phyloP scores from a whole-genome alignment of 2,888 invertebrate genomes.

The Caenorhabditis imperialis region DNA sequence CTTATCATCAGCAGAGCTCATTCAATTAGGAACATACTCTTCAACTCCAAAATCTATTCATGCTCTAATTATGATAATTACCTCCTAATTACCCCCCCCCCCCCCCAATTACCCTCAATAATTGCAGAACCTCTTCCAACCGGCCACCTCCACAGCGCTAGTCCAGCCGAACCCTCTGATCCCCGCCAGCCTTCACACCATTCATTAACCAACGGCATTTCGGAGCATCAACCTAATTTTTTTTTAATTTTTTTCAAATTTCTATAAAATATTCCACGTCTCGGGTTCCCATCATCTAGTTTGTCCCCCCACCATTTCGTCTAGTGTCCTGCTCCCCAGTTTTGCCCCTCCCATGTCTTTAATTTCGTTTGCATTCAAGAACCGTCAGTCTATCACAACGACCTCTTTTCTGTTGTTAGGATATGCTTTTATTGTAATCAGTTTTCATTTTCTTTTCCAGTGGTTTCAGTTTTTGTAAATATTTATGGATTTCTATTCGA shows the following conservation, averaged over 20 bases:
- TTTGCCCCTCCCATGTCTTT: background rate
- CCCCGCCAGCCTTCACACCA: constrained; percentile 54
- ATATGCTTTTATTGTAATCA: constrained; percentile 30
- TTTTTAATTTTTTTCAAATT: constrained; percentile 20
- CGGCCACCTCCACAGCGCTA: constrained; percentile 32
- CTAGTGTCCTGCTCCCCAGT: constrained; percentile 8
- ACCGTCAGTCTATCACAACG: too few species aligned
- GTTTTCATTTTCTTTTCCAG: background rate
- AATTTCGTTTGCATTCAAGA: too few species aligned
- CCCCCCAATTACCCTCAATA: too few species aligned
- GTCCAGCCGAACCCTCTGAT: constrained; percentile 40
- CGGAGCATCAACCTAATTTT: too few species aligned
- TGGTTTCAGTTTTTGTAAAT: constrained; percentile 23
- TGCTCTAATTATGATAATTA: too few species aligned
- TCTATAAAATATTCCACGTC: constrained; percentile 33
- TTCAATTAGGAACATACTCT: too few species aligned
- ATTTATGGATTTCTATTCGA: constrained; percentile 50
- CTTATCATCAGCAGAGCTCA: too few species aligned
- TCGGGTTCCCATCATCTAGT: constrained; percentile 31
- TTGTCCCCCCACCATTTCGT: constrained; percentile 3
- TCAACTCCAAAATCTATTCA: too few species aligned
- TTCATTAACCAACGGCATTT: too few species aligned
- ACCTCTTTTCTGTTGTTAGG: constrained; percentile 27
- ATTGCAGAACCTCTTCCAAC: constrained; percentile 47
- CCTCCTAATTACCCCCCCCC: too few species aligned